Base-by-base conservation (phyloP, 2,797 vertebrate genomes). In the Forpus xanthops region DNA sequence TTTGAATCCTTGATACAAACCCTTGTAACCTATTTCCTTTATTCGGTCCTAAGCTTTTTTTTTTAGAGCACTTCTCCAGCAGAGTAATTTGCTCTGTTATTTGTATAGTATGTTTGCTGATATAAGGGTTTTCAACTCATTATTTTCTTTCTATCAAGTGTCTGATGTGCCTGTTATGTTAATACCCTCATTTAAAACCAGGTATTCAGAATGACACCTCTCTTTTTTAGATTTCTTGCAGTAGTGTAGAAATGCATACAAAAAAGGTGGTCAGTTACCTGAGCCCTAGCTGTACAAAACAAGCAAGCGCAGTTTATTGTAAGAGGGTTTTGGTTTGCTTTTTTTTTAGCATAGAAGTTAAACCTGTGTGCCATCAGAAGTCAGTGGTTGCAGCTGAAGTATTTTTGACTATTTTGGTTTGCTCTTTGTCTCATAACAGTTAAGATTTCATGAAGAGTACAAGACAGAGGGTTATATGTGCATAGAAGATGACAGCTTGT, bases 271-370 rank as follows among this genome's bases (percentile, higher is more conserved):
- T 30, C 21, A 62, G 15, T 85, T 76, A 15, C 12, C 37, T 15
- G 35, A 75, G 8, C 13, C 27, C 5, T 21, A 16, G 8, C 17
- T 35, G 4, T 50, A 8, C 20, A 49, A 75, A 68, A 66, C 13
- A 35, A 74, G n/a, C 12, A 41, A 53, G 15, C 2, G 37, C 8
- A 33, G 42, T 64, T 83, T 77, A 52, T 49, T 72, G 3, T 35
- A 42, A 62, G 8, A 17, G 15, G 7, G 2, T 0, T 17, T 9
- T 12, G 13, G 7, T 15, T 49, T 45, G 2, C 4, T 1, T 13
- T 2, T 21, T 39, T 79, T 67, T 66, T 68, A 67, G 18, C 42
- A 9, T 3, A 39, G 44, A 56, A 5, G 7, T 74, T 68, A 81
- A 78, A 81, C 5, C 21, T 12, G 4, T 7, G 21, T 52, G 30